phyloP scores from a whole-genome alignment of 1,140 invertebrate genomes.

The Drosophila rhopaloa region DNA sequence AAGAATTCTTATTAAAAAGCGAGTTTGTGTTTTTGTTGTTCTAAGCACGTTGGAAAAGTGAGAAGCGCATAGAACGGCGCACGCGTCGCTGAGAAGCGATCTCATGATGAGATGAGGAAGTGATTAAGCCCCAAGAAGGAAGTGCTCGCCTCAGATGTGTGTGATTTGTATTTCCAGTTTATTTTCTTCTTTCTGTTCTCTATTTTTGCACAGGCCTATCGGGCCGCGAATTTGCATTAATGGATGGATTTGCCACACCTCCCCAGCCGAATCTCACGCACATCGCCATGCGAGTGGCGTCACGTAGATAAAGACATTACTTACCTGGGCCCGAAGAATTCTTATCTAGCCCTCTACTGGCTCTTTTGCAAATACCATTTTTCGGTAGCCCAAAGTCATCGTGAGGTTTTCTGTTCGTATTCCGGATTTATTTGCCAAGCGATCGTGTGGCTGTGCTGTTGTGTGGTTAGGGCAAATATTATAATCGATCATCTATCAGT shows the following conservation, averaged over 20 bases:
- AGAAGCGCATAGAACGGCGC: conserved; percentile 75
- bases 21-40: conserved; percentile 64
- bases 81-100: conserved; percentile 60
- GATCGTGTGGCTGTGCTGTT: conserved; percentile 32
- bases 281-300: conserved; percentile 4
- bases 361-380: conserved; percentile 46
- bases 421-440: conserved; percentile 31
- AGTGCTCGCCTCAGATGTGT: conserved; percentile 48
- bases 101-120: conserved; percentile 54
- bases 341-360: conserved; percentile 27
- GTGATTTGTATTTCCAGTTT: conserved; percentile 55
- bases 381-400: conserved; percentile 48
- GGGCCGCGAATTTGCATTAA: conserved; percentile 34
- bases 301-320: conserved; percentile 43
- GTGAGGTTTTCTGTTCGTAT: conserved; percentile 31
- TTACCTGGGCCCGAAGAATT: conserved; percentile 26
- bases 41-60: conserved; percentile 69
- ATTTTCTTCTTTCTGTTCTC: conserved; percentile 38
- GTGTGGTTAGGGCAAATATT: conserved; percentile 37
- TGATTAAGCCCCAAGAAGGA: conserved; percentile 55
- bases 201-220: conserved; percentile 46
- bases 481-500: conserved; percentile 46
- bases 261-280: conserved; percentile 16
- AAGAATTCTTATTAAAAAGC: conserved; percentile 82
- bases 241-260: conserved; percentile 27